Base-by-base conservation (phyloP, 2,888 invertebrate genomes). In the Scaptomyza cyrtandrae region DNA sequence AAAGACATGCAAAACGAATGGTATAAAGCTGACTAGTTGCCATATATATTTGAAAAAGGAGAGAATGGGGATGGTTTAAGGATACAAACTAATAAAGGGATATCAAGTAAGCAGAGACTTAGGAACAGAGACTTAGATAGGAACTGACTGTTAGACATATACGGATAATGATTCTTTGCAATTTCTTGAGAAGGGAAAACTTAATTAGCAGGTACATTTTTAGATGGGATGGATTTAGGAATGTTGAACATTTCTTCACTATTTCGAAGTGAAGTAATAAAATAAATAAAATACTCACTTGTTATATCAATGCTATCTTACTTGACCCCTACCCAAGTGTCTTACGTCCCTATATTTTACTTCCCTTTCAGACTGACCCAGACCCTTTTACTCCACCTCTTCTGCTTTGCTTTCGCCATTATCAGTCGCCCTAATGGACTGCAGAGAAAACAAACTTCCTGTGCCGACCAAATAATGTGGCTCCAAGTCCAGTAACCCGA, bases 391-490 rank as follows among this genome's bases (percentile, higher is more conserved):
- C 2, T 24, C 16, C 35, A 37, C n/a, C 11, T 11, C 37, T 16
- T 19, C 14, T 24, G 6, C 29, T 29, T 24, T 43, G 24, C 14
- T 24, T 27, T 10, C 44, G 16, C 59, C 48, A 59, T 71, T 74
- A 70, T 74, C 78, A 62, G 65, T 52, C 63, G 78, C 59, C 58
- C 85, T 84, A 85, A 84, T 84, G 80, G 80, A 84, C 85, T 80
- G 70, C 64, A 33, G 27, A 37, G 68, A 62, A 78, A 63, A 72
- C 65, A 65, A 72, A 78, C 76, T 78, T 79, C 74, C 78, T 74
- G 78, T 56, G 76, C 56, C 65, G 70, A 53, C 67, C 74, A 73
- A 61, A 76, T 76, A 76, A 76, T 70, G 73, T 70, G 52, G 41
- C 14, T n/a, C 35, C 59, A 27, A 52, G 52, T 43, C 31, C 39